Evolutionary conservation across 2,888 invertebrate species (phyloP).

Genomic region (Orthosia cruda): DNA sequence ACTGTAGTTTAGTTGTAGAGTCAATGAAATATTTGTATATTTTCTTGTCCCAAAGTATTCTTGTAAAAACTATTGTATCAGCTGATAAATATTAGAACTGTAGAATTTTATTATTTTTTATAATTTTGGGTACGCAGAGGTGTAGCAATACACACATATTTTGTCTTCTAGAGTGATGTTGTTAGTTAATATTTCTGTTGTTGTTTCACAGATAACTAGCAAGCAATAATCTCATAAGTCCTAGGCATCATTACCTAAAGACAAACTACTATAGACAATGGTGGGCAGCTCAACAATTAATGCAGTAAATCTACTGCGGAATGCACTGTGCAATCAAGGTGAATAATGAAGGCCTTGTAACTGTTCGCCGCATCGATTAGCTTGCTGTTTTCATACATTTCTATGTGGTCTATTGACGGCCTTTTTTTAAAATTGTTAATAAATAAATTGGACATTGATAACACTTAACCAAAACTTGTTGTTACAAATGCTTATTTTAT

Average conservation of each 20-base stretch:
- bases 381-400: slow-evolving; percentile 2
- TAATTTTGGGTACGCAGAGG: too few species aligned
- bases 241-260: background rate
- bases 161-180: too few species aligned
- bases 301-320: slow-evolving; percentile 34
- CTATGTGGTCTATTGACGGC: background rate
- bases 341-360: slow-evolving; percentile 46
- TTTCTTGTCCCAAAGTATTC: background rate
- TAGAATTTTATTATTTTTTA: too few species aligned
- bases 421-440: background rate
- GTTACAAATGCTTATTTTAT: too few species aligned
- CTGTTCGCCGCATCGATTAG: slow-evolving; percentile 25
- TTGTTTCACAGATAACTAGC: background rate
- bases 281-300: slow-evolving; percentile 26
- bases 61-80: background rate
- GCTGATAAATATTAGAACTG: background rate
- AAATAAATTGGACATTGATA: background rate
- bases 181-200: background rate
- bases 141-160: too few species aligned
- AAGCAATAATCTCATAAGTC: background rate
- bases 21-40: background rate
- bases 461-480: too few species aligned
- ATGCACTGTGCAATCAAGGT: slow-evolving; percentile 40
- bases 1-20: slow-evolving; percentile 5
- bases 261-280: background rate